Evolutionary conservation across 2,113 vertebrate genomes (phyloP), one percentile per base, ranked within the genome.

Genomic region (Pseudolaguvia tuberculata): DNA sequence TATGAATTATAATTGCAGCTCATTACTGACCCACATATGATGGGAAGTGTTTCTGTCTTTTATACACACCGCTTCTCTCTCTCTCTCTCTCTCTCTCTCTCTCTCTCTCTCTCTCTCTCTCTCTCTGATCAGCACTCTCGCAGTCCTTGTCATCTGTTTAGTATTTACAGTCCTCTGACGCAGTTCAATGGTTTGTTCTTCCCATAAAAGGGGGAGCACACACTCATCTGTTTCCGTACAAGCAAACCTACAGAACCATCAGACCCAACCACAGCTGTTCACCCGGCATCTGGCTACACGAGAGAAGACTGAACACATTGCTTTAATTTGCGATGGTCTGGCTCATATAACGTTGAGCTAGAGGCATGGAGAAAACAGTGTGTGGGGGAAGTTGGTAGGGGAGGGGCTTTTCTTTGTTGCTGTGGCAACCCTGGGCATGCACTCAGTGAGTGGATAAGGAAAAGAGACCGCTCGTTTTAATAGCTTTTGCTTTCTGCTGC

Each of bases 271-370:
- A 66, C 77, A 80, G 80, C 70, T 81, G 69, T 79, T 79, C 25
- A 11, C 50, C 47, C 61, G 17, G 35, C 20, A 57, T 51, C 25
- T 67, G 63, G 50, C 31, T 74, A 73, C 75, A 70, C 18, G 23
- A 62, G 55, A 70, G 70, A 48, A 21, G 42, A 61, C 53, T 25
- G 57, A 72, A 79, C 78, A 80, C 59, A 70, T 80, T 80, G 81
- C 80, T 85, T 85, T 78, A 79, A 82, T 82, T 83, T 73, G 74
- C 9, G 50, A 70, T 71, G 57, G 73, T 39, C 29, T 59, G 45
- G 72, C 50, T 81, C 7, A n/a, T 23, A 50, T 79, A 69, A 77
- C 67, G 25, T n/a, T 9, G 13, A 35, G 27, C 53, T 42, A 42
- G 39, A 42, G 39, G 39, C 39, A 42, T 50, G 52, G 45, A 29